phyloP scores from a whole-genome alignment of 2,113 vertebrate genomes.

The Lagopus muta region DNA sequence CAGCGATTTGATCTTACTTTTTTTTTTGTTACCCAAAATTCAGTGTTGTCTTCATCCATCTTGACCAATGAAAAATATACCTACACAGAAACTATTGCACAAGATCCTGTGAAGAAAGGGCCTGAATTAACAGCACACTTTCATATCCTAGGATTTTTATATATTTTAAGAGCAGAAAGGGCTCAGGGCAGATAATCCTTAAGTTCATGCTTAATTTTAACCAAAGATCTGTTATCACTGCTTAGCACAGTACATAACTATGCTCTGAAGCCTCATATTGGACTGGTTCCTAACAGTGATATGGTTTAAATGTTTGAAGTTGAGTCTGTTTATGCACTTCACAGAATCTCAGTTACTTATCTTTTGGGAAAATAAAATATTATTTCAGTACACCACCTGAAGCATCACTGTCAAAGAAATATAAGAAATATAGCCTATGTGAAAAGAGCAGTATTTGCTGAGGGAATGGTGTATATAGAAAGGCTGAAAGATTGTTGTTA shows the following conservation, averaged over 20 bases:
- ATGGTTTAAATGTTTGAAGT: background rate
- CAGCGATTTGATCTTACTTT: background rate
- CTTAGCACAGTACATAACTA: conserved; percentile 20
- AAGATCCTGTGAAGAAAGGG: background rate
- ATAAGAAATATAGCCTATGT: background rate
- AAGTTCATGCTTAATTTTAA: conserved; percentile 10
- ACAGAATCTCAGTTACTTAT: background rate
- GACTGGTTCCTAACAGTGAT: background rate
- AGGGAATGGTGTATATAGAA: background rate
- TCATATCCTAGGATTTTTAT: background rate
- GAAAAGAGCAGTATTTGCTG: background rate
- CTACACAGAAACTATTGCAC: background rate
- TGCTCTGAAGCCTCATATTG: conserved; percentile 6
- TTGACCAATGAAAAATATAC: background rate
- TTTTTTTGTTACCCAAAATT: background rate
- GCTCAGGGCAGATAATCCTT: background rate
- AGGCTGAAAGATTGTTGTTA: background rate
- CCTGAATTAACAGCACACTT: background rate
- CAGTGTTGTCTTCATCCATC: background rate
- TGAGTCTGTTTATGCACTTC: background rate
- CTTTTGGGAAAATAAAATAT: background rate
- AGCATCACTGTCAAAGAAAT: background rate
- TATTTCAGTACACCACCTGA: background rate
- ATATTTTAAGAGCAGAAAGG: background rate
- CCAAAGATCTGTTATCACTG: background rate